phyloP scores from a whole-genome alignment of 1,140 invertebrate genomes.

The Caenorhabditis tropicalis region DNA sequence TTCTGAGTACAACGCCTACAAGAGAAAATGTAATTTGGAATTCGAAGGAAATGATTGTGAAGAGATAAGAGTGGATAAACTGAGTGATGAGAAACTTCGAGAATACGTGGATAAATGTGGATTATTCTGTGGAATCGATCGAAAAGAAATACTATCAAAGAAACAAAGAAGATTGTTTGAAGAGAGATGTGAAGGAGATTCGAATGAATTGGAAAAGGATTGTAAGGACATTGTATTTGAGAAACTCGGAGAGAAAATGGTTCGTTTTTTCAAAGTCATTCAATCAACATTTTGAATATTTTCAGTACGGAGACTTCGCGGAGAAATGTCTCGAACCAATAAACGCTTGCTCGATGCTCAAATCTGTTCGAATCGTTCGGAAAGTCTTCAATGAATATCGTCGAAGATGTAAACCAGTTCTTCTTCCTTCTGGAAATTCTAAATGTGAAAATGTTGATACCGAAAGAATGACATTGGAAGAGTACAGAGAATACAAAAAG shows the following conservation, averaged over 20 bases:
- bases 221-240: constrained; percentile 18
- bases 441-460: neutral
- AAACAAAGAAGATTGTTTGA: neutral
- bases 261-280: neutral
- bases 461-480: constrained; percentile 7
- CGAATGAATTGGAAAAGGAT: neutral
- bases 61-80: neutral
- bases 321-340: constrained; percentile 1
- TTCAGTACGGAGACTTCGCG: constrained; percentile 26
- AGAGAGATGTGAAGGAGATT: constrained; percentile 24
- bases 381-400: constrained; percentile 13
- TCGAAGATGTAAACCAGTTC: constrained; percentile 9
- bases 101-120: constrained; percentile 17
- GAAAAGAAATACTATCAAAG: neutral
- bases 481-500: constrained; percentile 3
- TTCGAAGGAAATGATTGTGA: constrained; percentile 37
- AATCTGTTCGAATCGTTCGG: constrained; percentile 5
- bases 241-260: constrained; percentile 6
- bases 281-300: neutral
- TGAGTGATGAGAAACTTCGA: constrained; percentile 11
- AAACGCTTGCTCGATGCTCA: constrained; percentile 17
- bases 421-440: neutral
- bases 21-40: neutral
- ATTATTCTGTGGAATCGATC: constrained; percentile 23
- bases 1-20: constrained; percentile 4